A percentile compares a stretch with the other conserved stretches of the same genome.
These are phyloP conservation scores for Lithobates pipiens DNA, from an alignment of 2,797 vertebrate genomes.

Conservation along the genomic window DNA sequence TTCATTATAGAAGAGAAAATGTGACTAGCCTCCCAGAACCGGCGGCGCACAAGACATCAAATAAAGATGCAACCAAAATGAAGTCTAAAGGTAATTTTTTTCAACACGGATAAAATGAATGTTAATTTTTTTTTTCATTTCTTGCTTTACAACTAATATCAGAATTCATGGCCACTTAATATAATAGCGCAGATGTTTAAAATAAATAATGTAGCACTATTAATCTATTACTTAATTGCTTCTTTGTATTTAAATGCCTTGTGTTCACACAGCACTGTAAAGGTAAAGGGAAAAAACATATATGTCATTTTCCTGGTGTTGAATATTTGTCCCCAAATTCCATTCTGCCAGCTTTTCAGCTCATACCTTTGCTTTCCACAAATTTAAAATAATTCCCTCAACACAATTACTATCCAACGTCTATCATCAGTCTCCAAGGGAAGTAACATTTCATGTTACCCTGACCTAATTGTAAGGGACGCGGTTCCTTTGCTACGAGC, in stretches of 20 bases:
- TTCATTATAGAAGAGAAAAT: constrained; percentile 43
- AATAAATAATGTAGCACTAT: not conserved
- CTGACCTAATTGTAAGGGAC: constrained; percentile 54
- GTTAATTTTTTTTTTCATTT: not conserved
- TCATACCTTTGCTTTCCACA: not conserved
- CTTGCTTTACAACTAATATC: not conserved
- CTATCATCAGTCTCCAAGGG: constrained; percentile 46
- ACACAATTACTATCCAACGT: constrained; percentile 37
- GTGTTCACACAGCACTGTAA: not conserved
- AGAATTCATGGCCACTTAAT: not conserved
- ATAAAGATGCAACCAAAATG: not conserved
- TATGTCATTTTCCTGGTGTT: not conserved
- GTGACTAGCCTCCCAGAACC: not conserved
- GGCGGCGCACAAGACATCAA: not conserved
- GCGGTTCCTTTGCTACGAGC: constrained; percentile 31
- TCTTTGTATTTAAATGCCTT: not conserved
- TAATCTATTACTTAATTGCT: not conserved
- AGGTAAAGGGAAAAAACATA: not conserved
- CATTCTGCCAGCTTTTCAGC: constrained; percentile 8
- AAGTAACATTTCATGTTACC: constrained; percentile 39
- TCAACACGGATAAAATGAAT: not conserved
- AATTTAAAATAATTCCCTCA: constrained; percentile 41
- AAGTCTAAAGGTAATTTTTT: constrained; percentile 51
- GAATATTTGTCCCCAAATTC: constrained; percentile 21
- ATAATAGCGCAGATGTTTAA: not conserved